Evolutionary conservation across 2,113 vertebrate species (phyloP).

Genomic region (Pterocles gutturalis): DNA sequence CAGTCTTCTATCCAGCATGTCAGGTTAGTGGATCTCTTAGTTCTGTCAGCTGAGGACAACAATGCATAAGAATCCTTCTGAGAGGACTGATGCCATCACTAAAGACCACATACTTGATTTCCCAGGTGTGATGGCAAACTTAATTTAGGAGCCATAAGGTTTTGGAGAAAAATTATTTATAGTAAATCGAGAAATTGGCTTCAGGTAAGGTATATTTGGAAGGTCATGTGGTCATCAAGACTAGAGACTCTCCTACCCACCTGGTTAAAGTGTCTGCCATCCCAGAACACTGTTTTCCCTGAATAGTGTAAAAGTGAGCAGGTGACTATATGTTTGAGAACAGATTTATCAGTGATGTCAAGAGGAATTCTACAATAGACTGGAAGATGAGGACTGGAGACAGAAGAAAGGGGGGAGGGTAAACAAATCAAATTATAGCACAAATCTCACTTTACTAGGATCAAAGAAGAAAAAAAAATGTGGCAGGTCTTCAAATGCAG

Average conservation of each 20-base stretch:
- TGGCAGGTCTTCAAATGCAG: neutral
- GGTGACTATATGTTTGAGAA: neutral
- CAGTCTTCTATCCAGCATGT: neutral
- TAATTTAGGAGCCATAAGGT: neutral
- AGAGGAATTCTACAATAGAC: neutral
- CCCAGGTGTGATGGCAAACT: neutral
- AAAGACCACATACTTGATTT: neutral
- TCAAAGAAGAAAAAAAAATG: neutral
- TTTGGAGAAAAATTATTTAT: neutral
- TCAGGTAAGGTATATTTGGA: neutral
- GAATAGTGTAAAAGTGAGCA: neutral
- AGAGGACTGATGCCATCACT: neutral
- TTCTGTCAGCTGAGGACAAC: neutral
- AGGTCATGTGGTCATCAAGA: neutral
- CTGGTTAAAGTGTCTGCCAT: neutral
- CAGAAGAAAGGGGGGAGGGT: neutral
- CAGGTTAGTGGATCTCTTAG: neutral
- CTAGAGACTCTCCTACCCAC: neutral
- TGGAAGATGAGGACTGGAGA: neutral
- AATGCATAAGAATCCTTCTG: neutral
- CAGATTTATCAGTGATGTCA: neutral
- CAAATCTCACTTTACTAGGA: neutral
- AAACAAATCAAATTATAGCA: neutral
- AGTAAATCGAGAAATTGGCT: neutral
- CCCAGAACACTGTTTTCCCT: neutral